Evolutionary conservation across 92 coral and sea anemone species (phyloP).

Genomic region (Diadumene lineata): DNA sequence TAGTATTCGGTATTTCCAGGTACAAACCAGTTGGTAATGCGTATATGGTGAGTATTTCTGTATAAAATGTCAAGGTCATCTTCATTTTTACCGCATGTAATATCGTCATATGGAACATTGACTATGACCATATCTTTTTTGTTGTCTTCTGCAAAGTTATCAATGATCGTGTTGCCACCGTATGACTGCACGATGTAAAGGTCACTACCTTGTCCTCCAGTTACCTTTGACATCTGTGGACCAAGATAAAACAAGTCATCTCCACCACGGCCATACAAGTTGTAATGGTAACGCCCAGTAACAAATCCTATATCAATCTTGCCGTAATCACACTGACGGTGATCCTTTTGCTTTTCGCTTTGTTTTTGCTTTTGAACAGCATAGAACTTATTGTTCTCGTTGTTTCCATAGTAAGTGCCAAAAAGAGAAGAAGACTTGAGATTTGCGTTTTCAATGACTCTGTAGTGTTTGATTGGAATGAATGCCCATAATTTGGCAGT

Average conservation of each 20-base stretch:
- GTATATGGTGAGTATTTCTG: conserved; percentile 44
- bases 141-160: conserved; percentile 57
- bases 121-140: conserved; percentile 46
- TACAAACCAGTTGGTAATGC: conserved; percentile 54
- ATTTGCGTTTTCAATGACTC: conserved; percentile 30
- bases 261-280: conserved; percentile 62
- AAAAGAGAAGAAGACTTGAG: conserved; percentile 1
- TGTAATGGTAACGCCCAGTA: conserved; percentile 53
- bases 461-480: conserved; percentile 45
- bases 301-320: conserved; percentile 16
- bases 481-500: conserved; percentile 52
- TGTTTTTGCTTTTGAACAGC: conserved; percentile 30
- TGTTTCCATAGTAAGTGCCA: conserved; percentile 40
- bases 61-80: conserved; percentile 40
- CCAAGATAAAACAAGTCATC: conserved; percentile 60
- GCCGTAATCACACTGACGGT: conserved; percentile 1
- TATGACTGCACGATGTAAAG: conserved; percentile 49
- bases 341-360: background rate
- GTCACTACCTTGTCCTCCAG: conserved; percentile 53
- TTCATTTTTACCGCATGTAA: conserved; percentile 31
- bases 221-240: conserved; percentile 43
- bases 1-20: conserved; percentile 40
- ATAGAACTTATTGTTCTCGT: conserved; percentile 24
- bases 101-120: conserved; percentile 30
- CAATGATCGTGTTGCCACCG: conserved; percentile 57